These are phyloP conservation scores for Trimorus sp. DNA, from an alignment of 2,888 invertebrate genomes.

Conservation along the genomic window DNA sequence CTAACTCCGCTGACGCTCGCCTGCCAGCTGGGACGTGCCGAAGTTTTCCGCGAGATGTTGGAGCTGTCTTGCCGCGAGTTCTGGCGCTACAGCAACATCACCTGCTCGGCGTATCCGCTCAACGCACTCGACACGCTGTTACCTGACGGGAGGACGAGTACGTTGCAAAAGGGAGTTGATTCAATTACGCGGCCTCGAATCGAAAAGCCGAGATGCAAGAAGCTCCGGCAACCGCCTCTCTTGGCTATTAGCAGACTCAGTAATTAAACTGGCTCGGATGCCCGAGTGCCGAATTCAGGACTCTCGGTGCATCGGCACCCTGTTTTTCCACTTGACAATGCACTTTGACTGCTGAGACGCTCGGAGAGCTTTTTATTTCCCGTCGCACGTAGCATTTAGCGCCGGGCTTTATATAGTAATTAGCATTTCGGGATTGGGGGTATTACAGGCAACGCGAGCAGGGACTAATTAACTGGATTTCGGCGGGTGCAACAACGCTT, in stretches of 20 bases:
- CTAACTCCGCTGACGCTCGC: conserved; percentile 98
- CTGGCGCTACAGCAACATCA: conserved; percentile 99
- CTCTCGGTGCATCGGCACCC: conserved; percentile 31
- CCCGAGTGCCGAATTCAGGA: conserved; percentile 34
- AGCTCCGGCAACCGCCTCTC: conserved; percentile 13
- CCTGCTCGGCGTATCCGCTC: conserved; percentile 98
- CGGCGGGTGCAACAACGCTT: conserved; percentile 1
- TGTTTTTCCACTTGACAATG: conserved; percentile 53
- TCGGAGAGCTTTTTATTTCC: conserved; percentile 5
- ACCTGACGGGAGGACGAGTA: conserved; percentile 97
- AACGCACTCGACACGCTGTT: conserved; percentile 97
- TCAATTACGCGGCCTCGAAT: conserved; percentile 64
- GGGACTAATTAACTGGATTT: background rate
- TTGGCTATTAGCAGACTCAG: conserved; percentile 43
- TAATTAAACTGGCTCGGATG: conserved; percentile 50
- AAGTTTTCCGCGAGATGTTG: conserved; percentile 98
- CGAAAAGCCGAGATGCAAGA: conserved; percentile 56
- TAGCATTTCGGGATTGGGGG: conserved; percentile 10
- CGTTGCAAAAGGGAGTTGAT: conserved; percentile 76
- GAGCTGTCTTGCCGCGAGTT: conserved; percentile 97
- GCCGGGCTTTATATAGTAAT: conserved; percentile 3
- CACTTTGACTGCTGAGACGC: conserved; percentile 31
- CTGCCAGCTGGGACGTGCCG: conserved; percentile 97
- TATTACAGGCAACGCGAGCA: background rate
- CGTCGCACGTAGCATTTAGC: background rate